Conservation (phyloP, 2,888 invertebrate species). For the Scaptomyza reducta region DNA sequence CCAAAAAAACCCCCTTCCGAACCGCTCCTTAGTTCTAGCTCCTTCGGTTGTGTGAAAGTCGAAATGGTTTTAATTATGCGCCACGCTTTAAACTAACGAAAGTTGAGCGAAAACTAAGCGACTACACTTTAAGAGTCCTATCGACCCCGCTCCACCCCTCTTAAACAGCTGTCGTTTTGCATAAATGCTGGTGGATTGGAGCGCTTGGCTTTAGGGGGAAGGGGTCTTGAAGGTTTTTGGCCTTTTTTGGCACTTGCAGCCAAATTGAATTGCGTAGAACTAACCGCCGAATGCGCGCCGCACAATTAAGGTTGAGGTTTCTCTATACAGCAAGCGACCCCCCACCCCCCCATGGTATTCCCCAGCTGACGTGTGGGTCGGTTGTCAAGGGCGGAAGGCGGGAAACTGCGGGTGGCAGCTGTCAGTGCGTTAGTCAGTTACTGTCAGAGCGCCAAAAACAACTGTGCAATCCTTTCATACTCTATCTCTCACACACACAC, state of each 20-base stretch:
- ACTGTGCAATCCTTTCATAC: slow-evolving; percentile 7
- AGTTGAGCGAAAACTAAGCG: slow-evolving; percentile 18
- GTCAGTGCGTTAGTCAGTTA: slow-evolving; percentile 77
- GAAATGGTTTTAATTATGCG: slow-evolving; percentile 46
- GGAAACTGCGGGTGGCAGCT: slow-evolving; percentile 72
- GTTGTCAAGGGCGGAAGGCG: not conserved
- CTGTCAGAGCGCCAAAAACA: slow-evolving; percentile 59
- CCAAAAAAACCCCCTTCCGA: not conserved
- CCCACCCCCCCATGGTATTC: not conserved
- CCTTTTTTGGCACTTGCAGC: slow-evolving; percentile 57
- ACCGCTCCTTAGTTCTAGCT: not conserved
- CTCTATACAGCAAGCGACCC: slow-evolving; percentile 19
- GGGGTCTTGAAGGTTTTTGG: not conserved
- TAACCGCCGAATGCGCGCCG: slow-evolving; percentile 78
- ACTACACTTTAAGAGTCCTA: slow-evolving; percentile 38
- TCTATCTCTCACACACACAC: too few relatives aligned
- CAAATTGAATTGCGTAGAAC: slow-evolving; percentile 78
- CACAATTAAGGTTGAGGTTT: slow-evolving; percentile 79
- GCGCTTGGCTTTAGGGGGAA: not conserved
- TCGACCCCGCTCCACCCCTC: not conserved
- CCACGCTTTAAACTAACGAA: slow-evolving; percentile 45
- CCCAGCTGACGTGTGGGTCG: slow-evolving; percentile 29
- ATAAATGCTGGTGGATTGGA: slow-evolving; percentile 35
- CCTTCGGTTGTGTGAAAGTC: not conserved
- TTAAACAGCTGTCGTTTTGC: slow-evolving; percentile 53